Conservation (phyloP, 2,888 invertebrate species). For the Ophion costatus region DNA sequence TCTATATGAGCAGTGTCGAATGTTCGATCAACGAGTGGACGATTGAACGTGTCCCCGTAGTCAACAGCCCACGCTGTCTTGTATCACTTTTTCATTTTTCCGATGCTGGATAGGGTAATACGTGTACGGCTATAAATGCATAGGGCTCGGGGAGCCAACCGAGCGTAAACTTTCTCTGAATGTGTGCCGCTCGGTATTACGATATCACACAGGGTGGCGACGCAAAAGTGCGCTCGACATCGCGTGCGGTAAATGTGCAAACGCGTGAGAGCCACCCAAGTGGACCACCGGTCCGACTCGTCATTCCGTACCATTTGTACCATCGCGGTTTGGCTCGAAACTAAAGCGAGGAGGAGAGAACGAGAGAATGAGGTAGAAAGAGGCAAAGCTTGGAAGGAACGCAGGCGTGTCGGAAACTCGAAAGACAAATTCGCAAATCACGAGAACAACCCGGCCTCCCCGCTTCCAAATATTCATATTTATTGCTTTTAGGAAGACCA, state of each 20-base stretch:
- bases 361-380: constrained; percentile 15
- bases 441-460: constrained; percentile 20
- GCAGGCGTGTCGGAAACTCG: constrained; percentile 36
- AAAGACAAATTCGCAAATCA: constrained; percentile 31
- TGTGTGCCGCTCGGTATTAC: constrained; percentile 12
- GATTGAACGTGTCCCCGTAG: background rate
- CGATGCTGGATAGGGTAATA: constrained; percentile 6
- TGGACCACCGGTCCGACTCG: constrained; percentile 59
- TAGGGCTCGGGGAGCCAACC: constrained; percentile 9
- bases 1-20: background rate
- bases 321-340: constrained; percentile 28
- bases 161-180: constrained; percentile 54
- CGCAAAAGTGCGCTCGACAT: constrained; percentile 44
- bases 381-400: constrained; percentile 14
- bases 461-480: background rate
- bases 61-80: background rate
- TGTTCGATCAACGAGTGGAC: background rate
- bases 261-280: constrained; percentile 62
- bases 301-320: constrained; percentile 6
- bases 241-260: constrained; percentile 63
- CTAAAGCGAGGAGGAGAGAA: constrained; percentile 28
- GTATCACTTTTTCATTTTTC: background rate
- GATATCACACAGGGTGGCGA: constrained; percentile 44
- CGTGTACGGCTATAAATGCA: constrained; percentile 4
- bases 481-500: background rate